Evolutionary conservation across 2,888 invertebrate genomes (phyloP).

Genomic region (Lamellibrachia satsuma): DNA sequence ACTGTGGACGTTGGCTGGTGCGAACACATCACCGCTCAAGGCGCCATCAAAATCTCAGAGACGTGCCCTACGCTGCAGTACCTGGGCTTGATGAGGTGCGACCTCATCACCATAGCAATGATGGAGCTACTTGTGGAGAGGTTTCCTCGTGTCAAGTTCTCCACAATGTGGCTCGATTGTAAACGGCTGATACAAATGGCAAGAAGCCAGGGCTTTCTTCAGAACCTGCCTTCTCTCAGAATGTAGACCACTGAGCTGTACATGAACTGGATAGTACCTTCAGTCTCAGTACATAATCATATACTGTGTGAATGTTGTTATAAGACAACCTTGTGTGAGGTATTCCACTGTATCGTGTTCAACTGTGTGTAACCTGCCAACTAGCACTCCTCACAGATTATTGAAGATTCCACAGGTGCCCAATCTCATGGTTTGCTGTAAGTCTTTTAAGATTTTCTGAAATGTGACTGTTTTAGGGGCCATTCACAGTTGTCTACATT

Average conservation of each 20-base stretch:
- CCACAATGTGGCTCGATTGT: constrained; percentile 54
- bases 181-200: constrained; percentile 44
- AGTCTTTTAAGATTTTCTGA: too few relatives aligned
- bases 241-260: background rate
- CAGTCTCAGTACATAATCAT: too few relatives aligned
- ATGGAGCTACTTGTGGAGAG: constrained; percentile 47
- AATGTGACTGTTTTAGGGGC: too few relatives aligned
- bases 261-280: too few relatives aligned
- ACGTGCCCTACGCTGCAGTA: constrained; percentile 48
- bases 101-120: constrained; percentile 48
- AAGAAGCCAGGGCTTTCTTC: constrained; percentile 21
- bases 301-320: background rate
- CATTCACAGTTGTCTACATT: too few relatives aligned
- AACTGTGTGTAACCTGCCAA: background rate
- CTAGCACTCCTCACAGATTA: too few relatives aligned
- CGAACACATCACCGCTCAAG: constrained; percentile 49
- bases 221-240: background rate
- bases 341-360: background rate
- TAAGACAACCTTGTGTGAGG: background rate
- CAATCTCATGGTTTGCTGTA: too few relatives aligned
- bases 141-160: constrained; percentile 52
- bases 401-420: too few relatives aligned
- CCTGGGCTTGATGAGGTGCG: constrained; percentile 56
- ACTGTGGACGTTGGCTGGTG: constrained; percentile 58
- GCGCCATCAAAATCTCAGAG: constrained; percentile 47